Conservation (phyloP, 1,140 invertebrate genomes). For the Stegodyphus mimosarum region DNA sequence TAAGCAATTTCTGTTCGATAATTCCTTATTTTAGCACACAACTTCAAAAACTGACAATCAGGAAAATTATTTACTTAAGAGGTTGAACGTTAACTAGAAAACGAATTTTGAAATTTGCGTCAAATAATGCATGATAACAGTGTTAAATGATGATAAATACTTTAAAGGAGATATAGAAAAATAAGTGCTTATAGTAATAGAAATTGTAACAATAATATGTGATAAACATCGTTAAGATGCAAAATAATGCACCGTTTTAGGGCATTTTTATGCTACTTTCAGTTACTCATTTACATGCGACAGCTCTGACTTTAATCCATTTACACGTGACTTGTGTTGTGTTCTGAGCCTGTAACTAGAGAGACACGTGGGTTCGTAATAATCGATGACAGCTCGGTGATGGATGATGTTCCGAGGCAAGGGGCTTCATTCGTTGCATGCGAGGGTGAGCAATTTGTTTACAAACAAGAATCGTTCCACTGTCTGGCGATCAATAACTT, state of each 20-base stretch:
- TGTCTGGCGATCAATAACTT: constrained; percentile 42
- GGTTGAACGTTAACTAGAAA: no score
- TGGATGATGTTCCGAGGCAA: constrained; percentile 22
- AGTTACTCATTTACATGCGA: background rate
- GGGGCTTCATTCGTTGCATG: constrained; percentile 2
- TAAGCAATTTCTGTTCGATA: no score
- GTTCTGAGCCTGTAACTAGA: background rate
- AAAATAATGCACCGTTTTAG: background rate
- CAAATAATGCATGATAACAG: no score
- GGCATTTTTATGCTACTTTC: background rate
- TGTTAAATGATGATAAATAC: no score
- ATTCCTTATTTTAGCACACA: no score
- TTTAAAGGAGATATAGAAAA: no score
- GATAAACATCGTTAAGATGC: background rate
- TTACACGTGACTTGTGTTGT: background rate
- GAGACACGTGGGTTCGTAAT: constrained; percentile 35
- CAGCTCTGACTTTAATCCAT: background rate
- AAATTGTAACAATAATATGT: background rate
- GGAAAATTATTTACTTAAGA: no score
- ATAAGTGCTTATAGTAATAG: background rate
- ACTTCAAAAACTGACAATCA: no score
- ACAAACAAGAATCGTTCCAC: constrained; percentile 52
- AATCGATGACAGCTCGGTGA: constrained; percentile 35
- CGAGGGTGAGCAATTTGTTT: constrained; percentile 57
- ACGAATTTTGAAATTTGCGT: no score